phyloP scores from a whole-genome alignment of 2,888 invertebrate species.

The Diploptera punctata region DNA sequence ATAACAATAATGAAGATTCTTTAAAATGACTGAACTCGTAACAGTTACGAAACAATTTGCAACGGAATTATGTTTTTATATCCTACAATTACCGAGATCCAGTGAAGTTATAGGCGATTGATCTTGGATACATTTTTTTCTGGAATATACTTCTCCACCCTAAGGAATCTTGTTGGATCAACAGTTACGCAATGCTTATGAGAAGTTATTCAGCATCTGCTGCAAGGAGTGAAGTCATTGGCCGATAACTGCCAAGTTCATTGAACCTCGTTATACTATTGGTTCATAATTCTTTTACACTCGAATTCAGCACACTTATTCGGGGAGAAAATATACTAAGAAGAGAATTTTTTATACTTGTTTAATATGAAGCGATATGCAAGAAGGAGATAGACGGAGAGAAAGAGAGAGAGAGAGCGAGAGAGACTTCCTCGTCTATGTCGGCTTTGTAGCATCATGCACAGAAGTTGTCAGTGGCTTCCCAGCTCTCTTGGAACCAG shows the following conservation, averaged over 20 bases:
- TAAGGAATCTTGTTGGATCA: background rate
- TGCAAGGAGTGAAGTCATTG: slow-evolving; percentile 25
- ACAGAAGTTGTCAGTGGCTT: background rate
- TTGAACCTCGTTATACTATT: slow-evolving; percentile 34
- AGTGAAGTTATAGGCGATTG: too few relatives aligned
- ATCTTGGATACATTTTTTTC: too few relatives aligned
- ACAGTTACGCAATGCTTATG: slow-evolving; percentile 19
- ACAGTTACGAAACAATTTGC: too few relatives aligned
- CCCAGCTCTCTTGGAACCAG: background rate
- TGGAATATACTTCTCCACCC: too few relatives aligned
- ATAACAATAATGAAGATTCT: too few relatives aligned
- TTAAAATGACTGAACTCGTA: too few relatives aligned
- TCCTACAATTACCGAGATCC: too few relatives aligned
- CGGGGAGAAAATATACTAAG: too few relatives aligned
- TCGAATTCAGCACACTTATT: slow-evolving; percentile 1
- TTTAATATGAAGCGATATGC: background rate
- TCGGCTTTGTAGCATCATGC: background rate
- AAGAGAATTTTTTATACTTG: too few relatives aligned
- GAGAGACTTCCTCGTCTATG: background rate
- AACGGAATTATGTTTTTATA: too few relatives aligned
- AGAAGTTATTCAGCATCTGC: background rate
- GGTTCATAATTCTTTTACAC: slow-evolving; percentile 29
- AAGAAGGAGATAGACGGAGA: background rate
- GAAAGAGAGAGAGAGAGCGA: background rate
- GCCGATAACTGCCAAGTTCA: slow-evolving; percentile 31